Evolutionary conservation across 2,797 vertebrate genomes (phyloP), one percentile per base, ranked within the genome.

Genomic region (Luscinia megarhynchos): DNA sequence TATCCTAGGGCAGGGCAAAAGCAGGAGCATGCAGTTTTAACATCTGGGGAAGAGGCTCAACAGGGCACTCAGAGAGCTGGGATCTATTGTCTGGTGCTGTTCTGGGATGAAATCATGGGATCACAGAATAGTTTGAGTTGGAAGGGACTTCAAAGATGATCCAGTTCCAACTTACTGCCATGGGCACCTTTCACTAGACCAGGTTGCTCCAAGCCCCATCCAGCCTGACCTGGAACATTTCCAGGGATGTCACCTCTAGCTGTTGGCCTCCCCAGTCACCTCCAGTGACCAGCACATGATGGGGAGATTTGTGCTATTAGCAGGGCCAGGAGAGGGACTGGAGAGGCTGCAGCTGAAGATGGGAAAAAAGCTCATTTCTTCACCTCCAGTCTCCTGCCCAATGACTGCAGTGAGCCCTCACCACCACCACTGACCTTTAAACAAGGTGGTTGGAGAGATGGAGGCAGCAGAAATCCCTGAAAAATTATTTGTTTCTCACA

Each of bases 401-500:
- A 17, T 26, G 8, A 15, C 87, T 78, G 63, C 82, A 36, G 29
- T 3, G 15, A 74, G 34, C 51, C 57, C 57, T 46, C 19, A 2
- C 68, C 0, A 0, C 21, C 4, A 46, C 29, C 0, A 0, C 63
- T 85, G 82, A 48, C 79, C 80, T 94, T 87, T 63, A 59, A 54
- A 51, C 78, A 66, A 51, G 84, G 76, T 72, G 61, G 18, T 53
- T 83, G 72, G 78, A 55, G 81, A 85, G 62, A n/a, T 10, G 62
- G 55, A 76, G n/a, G 87, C 54, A 87, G 32, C 75, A 89, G 58
- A 77, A 82, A 78, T 46, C 70, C 76, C 53, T 87, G 69, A 70
- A 73, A 61, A 79, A 82, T 88, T 57, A 79, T 86, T 96, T 96
- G 77, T 96, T 95, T 93, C 84, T 94, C 77, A 70, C 4, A 18